Base-by-base conservation (phyloP, 2,888 invertebrate genomes). In the Amiota minor region DNA sequence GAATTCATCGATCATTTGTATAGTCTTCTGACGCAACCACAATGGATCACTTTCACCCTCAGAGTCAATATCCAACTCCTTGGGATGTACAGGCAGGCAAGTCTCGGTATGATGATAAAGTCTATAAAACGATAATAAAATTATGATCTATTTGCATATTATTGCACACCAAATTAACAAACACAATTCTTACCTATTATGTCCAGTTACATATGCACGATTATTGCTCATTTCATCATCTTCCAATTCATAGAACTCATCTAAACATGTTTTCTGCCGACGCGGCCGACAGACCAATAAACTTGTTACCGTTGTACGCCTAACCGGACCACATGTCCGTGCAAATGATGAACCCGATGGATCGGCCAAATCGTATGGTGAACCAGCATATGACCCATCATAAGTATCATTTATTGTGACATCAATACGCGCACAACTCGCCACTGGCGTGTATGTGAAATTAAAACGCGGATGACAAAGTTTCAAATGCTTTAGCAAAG, bases 1-100 rank as follows among this genome's bases (percentile, higher is more conserved):
- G 90, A 99, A 99, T 87, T 99, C 98, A 88, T 99, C 98, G 71
- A 99, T 98, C 98, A 98, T 98, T 96, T 96, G 96, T 92, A 95
- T 95, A 0, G 97, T 97, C 88, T 97, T 97, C 78, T 95, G 94
- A 82, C 95, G 94, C 71, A 98, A 91, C 98, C 98, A 99, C 78
- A 96, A 93, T 0, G 98, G 98, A 90, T 98, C 97, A 53, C 95
- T 96, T 89, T 98, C 98, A 72, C 96, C 97, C 88, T 97, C 97
- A 0, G 97, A 97, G 91, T 98, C 98, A 46, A 95, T 93, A 87
- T 98, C 97, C 87, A 98, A 92, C 90, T 98, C 98, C 89, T 97
- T 97, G 11, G 98, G 97, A 89, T 96, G 95, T 71, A 98, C 96
- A 0, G 98, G 97, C 71, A 97, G 92, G 89, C 97, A 97, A 0